Evolutionary conservation across 2,797 vertebrate species (phyloP).

Genomic region (Phrynocephalus forsythii): DNA sequence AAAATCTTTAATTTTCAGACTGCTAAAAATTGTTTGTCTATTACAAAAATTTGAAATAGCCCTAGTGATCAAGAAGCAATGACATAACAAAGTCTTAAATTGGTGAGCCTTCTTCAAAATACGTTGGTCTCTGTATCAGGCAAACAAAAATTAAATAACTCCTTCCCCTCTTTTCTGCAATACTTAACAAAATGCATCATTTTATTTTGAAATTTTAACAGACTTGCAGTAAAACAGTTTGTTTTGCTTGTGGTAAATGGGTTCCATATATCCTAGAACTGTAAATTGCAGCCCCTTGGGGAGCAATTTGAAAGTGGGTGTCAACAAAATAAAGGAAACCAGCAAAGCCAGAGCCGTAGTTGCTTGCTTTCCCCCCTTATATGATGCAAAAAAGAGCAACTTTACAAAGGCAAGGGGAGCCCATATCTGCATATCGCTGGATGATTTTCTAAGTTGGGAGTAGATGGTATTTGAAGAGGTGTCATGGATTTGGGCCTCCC

Average conservation of each 20-base stretch:
- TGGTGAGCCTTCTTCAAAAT: neutral
- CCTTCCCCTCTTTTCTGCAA: neutral
- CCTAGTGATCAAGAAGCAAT: neutral
- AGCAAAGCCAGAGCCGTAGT: neutral
- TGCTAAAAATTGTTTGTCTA: neutral
- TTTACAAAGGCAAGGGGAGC: neutral
- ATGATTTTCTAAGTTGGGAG: accelerated
- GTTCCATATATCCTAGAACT: neutral
- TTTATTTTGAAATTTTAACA: neutral
- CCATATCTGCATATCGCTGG: neutral
- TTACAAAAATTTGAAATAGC: neutral
- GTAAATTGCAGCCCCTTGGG: neutral
- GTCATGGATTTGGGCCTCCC: neutral
- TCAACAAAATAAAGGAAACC: neutral
- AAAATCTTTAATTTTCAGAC: too few relatives aligned
- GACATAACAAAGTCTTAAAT: neutral
- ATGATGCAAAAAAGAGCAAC: neutral
- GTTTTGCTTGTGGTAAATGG: neutral
- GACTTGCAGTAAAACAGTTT: neutral
- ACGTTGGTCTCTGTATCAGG: neutral
- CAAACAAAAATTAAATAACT: neutral
- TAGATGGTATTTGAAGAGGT: neutral
- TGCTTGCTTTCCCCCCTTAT: neutral
- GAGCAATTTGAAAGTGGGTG: neutral
- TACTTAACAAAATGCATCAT: neutral